A percentile compares a stretch with the other conserved stretches of the same genome.
These are phyloP conservation scores for Chaetoderma sp. DNA, from an alignment of 2,888 invertebrate genomes.

Conservation along the genomic window DNA sequence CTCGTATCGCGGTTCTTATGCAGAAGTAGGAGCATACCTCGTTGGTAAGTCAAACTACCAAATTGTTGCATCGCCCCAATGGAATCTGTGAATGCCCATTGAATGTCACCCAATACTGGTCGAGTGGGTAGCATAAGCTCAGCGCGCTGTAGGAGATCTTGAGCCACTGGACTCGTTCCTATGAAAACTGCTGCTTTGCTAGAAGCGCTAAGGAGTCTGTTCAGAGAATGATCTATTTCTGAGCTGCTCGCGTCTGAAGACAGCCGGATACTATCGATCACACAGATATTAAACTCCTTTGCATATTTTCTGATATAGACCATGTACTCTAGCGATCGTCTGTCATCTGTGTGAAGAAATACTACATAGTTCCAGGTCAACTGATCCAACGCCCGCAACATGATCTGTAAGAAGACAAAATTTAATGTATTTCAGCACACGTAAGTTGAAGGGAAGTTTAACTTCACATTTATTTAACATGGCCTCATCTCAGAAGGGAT, in stretches of 20 bases:
- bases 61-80: conserved; percentile 38
- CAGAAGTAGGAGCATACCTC: conserved; percentile 53
- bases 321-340: background rate
- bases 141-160: conserved; percentile 41
- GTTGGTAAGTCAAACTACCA: conserved; percentile 44
- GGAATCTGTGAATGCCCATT: conserved; percentile 60
- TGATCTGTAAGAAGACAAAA: conserved; percentile 47
- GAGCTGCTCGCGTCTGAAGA: conserved; percentile 31
- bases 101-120: conserved; percentile 50
- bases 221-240: conserved; percentile 38
- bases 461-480: too few relatives aligned
- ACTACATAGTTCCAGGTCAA: conserved; percentile 69
- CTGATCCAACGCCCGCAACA: conserved; percentile 61
- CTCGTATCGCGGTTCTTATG: conserved; percentile 53
- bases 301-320: conserved; percentile 47
- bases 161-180: conserved; percentile 37
- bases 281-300: conserved; percentile 52
- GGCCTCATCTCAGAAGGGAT: too few relatives aligned
- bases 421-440: background rate
- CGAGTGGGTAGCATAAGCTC: too few relatives aligned
- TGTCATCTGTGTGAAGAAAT: conserved; percentile 65
- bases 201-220: conserved; percentile 36
- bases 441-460: too few relatives aligned
- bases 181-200: conserved; percentile 55
- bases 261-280: conserved; percentile 48